Conservation (phyloP, 1,140 invertebrate genomes). For the Lordiphosa mommai region DNA sequence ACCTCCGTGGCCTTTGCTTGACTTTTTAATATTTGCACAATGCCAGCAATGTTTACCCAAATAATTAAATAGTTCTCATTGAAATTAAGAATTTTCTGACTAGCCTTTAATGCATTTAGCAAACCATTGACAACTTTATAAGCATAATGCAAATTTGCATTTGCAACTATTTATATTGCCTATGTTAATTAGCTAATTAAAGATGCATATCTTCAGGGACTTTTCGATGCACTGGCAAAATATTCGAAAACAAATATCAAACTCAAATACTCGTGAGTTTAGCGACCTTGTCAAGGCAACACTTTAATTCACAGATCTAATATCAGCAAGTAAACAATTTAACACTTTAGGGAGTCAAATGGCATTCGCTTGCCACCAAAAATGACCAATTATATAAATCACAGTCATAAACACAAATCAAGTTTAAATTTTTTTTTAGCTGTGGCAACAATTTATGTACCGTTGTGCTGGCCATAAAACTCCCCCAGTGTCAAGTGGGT, state of each 20-base stretch:
- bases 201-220: neutral
- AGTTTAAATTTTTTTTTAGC: conserved; percentile 18
- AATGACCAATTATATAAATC: conserved; percentile 28
- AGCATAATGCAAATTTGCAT: conserved; percentile 1
- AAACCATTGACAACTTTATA: conserved; percentile 2
- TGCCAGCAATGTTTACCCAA: neutral
- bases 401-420: conserved; percentile 42
- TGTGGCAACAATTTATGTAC: conserved; percentile 28
- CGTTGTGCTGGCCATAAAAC: conserved; percentile 30
- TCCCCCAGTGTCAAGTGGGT: conserved; percentile 49
- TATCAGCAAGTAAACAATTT: conserved; percentile 24
- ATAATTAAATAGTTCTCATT: neutral
- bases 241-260: conserved; percentile 13
- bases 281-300: conserved; percentile 54
- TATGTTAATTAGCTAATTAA: conserved; percentile 22
- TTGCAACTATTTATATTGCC: conserved; percentile 15
- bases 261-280: too few relatives aligned
- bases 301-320: conserved; percentile 8
- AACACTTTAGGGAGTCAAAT: conserved; percentile 7
- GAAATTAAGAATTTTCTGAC: neutral
- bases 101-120: neutral
- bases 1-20: too few relatives aligned
- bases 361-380: conserved; percentile 33
- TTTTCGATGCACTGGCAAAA: neutral
- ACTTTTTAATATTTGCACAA: too few relatives aligned